phyloP scores from a whole-genome alignment of 2,888 invertebrate genomes.

The Seira musarum region DNA sequence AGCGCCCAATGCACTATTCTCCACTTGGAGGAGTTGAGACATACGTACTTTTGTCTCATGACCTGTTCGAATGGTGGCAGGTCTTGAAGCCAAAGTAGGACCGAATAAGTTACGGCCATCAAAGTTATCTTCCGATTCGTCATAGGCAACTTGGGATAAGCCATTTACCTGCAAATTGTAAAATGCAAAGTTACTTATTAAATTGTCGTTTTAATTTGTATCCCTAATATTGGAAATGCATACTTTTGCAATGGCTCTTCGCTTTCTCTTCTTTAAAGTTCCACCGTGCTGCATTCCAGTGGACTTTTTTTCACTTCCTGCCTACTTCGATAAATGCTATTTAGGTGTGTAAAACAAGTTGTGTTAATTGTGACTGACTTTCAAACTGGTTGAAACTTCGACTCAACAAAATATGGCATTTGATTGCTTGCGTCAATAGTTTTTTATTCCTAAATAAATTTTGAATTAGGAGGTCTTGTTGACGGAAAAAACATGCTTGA shows the following conservation, averaged over 20 bases:
- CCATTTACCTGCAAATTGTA: slow-evolving; percentile 39
- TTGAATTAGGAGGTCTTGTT: too few species aligned
- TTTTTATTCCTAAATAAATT: too few species aligned
- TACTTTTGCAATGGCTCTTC: slow-evolving; percentile 48
- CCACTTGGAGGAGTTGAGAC: slow-evolving; percentile 23
- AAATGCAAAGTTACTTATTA: background rate
- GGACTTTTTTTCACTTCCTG: too few species aligned
- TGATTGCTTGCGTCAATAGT: too few species aligned
- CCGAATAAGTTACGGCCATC: background rate
- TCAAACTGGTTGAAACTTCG: too few species aligned
- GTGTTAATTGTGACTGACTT: too few species aligned
- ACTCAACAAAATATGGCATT: too few species aligned
- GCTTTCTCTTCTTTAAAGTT: slow-evolving; percentile 39
- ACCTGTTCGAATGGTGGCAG: background rate
- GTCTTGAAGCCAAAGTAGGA: background rate
- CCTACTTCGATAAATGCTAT: too few species aligned
- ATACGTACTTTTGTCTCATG: slow-evolving; percentile 36
- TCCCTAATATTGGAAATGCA: background rate
- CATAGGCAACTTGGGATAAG: slow-evolving; percentile 38
- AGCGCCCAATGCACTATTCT: background rate
- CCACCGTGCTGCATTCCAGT: slow-evolving; percentile 43
- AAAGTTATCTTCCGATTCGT: slow-evolving; percentile 38
- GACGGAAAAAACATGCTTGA: too few species aligned
- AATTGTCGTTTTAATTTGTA: background rate
- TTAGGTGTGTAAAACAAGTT: too few species aligned